Evolutionary conservation across 2,113 vertebrate species (phyloP).

Genomic region (Phaethornis superciliosus): DNA sequence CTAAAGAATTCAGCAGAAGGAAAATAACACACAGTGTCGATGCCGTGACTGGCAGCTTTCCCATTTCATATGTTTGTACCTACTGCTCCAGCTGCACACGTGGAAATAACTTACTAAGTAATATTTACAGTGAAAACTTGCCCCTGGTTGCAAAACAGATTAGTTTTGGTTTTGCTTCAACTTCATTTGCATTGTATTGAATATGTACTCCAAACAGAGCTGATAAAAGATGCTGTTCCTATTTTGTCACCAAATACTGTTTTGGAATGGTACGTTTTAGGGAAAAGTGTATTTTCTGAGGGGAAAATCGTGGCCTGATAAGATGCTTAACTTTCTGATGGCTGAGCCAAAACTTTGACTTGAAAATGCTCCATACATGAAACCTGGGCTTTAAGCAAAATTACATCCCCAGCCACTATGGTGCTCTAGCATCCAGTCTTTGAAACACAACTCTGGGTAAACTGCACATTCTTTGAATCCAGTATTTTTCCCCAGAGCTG

Average conservation of each 20-base stretch:
- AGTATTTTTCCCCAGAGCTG: not conserved
- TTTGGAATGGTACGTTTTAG: not conserved
- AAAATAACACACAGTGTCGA: fast-evolving
- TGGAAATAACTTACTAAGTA: not conserved
- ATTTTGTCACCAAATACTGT: not conserved
- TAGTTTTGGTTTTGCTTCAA: not conserved
- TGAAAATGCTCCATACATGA: fast-evolving
- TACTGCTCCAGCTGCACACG: fast-evolving
- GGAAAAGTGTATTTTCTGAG: not conserved
- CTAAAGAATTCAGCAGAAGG: fast-evolving
- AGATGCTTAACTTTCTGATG: not conserved
- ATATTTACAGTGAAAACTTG: not conserved
- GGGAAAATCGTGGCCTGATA: not conserved
- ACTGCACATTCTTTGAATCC: fast-evolving
- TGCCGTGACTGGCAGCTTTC: fast-evolving
- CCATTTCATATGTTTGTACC: fast-evolving
- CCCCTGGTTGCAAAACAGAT: not conserved
- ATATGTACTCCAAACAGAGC: fast-evolving
- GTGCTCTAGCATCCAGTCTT: not conserved
- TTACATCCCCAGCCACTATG: fast-evolving
- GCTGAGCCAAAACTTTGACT: not conserved
- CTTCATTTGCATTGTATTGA: not conserved
- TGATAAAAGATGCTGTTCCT: not conserved
- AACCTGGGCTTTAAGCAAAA: not conserved
- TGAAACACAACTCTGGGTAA: not conserved